Base-by-base conservation (phyloP, 2,888 invertebrate genomes). In the Lordiphosa andalusiaca region DNA sequence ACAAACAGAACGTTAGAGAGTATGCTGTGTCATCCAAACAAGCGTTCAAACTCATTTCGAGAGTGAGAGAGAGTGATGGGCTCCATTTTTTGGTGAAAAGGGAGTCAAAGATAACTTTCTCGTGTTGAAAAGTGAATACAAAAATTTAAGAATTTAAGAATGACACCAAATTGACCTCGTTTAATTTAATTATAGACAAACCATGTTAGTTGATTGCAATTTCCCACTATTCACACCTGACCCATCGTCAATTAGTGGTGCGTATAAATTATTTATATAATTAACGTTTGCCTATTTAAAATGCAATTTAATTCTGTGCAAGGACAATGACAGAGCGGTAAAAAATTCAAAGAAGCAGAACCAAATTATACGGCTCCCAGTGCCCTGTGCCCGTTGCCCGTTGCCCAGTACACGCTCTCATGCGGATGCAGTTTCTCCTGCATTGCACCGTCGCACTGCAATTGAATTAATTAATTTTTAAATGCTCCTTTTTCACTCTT, bases 381-480 rank as follows among this genome's bases (percentile, higher is more conserved):
- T 38, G 19, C 13, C 9, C 10, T 3, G 9, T 30, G 36, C 21
- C 30, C 42, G 39, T 30, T 30, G 36, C 21, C 30, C 42, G 39
- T 30, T 30, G 59, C 35, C 56, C 49, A 35, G 21, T 25, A 5
- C 7, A 7, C 38, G 50, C 49, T 53, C 37, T 52, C 48, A 52
- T 55, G 44, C 13, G 53, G 47, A 36, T 13, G 33, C 44, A 30
- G 13, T 44, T 44, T 44, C 33, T 33, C 44, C 30, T 16, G 49
- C 53, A 57, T 62, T 46, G 55, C 54, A 55, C 36, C 52, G 59
- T 59, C 47, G 76, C 60, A 57, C 57, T 61, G 69, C 74, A 73
- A 81, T 70, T 77, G 77, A 67, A 81, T 75, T 81, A 81, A 81
- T 75, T 81, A 75, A 70, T 66, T 69, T 66, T 70, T 67, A 73